Evolutionary conservation across 1,140 invertebrate genomes (phyloP).

Genomic region (Sinella curviseta): DNA sequence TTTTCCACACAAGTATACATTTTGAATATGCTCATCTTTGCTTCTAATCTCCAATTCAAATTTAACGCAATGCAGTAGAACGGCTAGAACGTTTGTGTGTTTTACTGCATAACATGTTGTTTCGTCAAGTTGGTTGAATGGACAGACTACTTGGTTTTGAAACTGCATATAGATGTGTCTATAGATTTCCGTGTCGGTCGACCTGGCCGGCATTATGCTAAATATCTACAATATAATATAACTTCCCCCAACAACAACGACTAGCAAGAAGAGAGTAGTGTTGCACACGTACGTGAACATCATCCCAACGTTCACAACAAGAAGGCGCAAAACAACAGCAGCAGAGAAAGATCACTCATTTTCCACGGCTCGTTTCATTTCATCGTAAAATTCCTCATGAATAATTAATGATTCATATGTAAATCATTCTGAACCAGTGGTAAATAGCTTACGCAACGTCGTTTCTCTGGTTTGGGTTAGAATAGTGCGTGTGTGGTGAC

Average conservation of each 20-base stretch:
- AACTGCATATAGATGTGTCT: too few species aligned
- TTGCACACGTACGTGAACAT: too few species aligned
- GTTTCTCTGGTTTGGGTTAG: too few species aligned
- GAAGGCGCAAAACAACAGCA: background rate
- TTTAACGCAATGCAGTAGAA: background rate
- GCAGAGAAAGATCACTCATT: conserved; percentile 13
- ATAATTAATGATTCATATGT: conserved; percentile 19
- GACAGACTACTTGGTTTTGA: too few species aligned
- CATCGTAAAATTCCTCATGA: conserved; percentile 21
- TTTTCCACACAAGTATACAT: background rate
- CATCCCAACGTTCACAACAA: background rate
- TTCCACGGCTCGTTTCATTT: conserved; percentile 9
- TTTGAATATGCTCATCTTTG: background rate
- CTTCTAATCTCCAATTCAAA: background rate
- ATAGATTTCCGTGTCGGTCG: background rate
- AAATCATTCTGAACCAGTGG: background rate
- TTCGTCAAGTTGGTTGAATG: background rate
- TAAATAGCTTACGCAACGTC: background rate
- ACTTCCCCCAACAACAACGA: too few species aligned
- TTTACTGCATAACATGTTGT: background rate
- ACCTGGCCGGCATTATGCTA: background rate
- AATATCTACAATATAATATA: background rate
- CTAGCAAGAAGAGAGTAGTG: too few species aligned
- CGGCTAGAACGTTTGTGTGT: background rate
- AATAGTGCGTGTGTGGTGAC: too few species aligned